phyloP scores from a whole-genome alignment of 2,113 vertebrate species.

The Arenaria interpres region DNA sequence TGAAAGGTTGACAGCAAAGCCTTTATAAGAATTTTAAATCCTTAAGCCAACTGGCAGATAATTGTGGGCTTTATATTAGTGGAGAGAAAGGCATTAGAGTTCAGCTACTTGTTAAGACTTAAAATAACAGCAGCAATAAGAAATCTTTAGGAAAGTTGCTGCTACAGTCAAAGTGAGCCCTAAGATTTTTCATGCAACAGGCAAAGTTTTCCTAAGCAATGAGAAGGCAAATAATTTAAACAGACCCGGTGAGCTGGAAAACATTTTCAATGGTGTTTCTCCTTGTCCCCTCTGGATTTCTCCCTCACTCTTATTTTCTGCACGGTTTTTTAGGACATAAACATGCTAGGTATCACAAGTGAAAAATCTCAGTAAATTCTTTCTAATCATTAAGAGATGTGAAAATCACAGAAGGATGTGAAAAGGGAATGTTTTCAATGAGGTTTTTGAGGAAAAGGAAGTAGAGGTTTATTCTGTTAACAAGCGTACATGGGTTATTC shows the following conservation, averaged over 20 bases:
- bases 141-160: background rate
- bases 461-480: background rate
- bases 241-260: background rate
- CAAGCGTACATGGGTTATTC: background rate
- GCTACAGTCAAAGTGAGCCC: background rate
- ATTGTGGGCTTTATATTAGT: background rate
- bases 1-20: background rate
- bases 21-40: background rate
- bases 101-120: background rate
- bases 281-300: background rate
- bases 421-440: background rate
- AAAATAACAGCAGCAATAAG: background rate
- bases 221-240: background rate
- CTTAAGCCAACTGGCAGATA: background rate
- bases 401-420: no score
- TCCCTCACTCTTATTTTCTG: background rate
- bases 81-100: background rate
- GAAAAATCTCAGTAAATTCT: background rate
- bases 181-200: background rate
- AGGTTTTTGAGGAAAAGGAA: background rate
- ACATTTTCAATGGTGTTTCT: background rate
- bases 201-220: background rate
- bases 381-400: background rate
- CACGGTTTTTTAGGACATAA: background rate
- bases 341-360: background rate